Evolutionary conservation across 2,888 invertebrate species (phyloP), one percentile per base, ranked within the genome.

Genomic region (Rhopalosiphum nymphaeae): DNA sequence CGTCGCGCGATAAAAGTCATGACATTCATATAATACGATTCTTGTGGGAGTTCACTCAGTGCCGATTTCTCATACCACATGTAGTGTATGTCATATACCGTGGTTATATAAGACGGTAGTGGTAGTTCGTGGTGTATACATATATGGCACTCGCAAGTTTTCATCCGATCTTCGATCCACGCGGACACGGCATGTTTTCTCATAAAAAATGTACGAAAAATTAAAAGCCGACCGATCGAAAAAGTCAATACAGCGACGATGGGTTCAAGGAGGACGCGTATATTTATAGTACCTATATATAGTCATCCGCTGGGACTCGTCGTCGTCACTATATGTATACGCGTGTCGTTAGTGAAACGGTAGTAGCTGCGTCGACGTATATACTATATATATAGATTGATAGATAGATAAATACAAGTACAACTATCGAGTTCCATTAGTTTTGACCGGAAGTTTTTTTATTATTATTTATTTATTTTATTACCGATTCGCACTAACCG

Each of bases 1-100:
- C 36, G 86, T 53, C 5, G 53, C 86, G 92, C 61, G 29, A 92
- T 87, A 87, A 87, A 92, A 87, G 61, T 92, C 87, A 92, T 92
- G 92, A 87, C 49, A 67, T 87, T 86, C 61, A 61, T 92, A 92
- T 26, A 57, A 42, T 3, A 61, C 29, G n/a, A 61, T 29, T 46
- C 46, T 46, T 46, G 29, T 44, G 0, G 56, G 10, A 29, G 56
- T 21, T 84, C 56, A 53, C 21, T 84, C 91, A 10, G 21, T 91
- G n/a, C n/a, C 21, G 25, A 5, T 10, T 67, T 87, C 29, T 3
- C 7, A 36, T 21, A 78, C 78, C 36, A 16, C 36, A 36, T 36
- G 7, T 36, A 56, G 21, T 46, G 26, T 10, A 2, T 36, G 16
- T 57, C 57, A 36, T 49, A 86, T 49, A 3, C 13, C 21, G 46